Evolutionary conservation across 2,113 vertebrate species (phyloP), one percentile per base, ranked within the genome.

Genomic region (Gopherus evgoodei): DNA sequence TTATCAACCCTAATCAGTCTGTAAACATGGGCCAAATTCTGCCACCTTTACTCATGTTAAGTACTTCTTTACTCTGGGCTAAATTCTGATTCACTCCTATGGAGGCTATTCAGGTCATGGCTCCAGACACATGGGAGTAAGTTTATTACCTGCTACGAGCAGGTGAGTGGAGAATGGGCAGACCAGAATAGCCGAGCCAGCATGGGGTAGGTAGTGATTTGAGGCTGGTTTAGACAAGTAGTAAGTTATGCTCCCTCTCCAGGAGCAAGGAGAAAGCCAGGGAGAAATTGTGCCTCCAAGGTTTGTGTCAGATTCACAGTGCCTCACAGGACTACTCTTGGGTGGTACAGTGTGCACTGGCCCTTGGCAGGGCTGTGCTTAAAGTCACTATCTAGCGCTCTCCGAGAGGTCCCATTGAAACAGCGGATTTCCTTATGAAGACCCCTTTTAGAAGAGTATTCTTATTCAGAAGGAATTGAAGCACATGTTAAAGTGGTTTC

Each of bases 31-130:
- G 62, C 35, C 62, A 69, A 69, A 69, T 69, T n/a, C 62, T 69
- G 35, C 62, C 16, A n/a, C 31, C 35, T 19, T n/a, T 8, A n/a
- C 31, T 69, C 14, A 69, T n/a, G 62, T n/a, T n/a, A 69, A 31
- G 7, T 65, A 87, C 29, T 91, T 96, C 65, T 50, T 85, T 88
- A 27, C 62, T 92, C 91, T 87, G 83, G 94, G 87, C 27, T 56
- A 72, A 29, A 62, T 42, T 81, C 0, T 81, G 65, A 24, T 65
- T 79, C 14, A 92, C 31, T 29, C 52, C 80, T 88, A 42, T 76
- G 11, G 22, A 65, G 52, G 5, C n/a, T 65, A 76, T 44, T 24
- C 89, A 35, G 5, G 35, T 65, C 24, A 17, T 93, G 82, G 8
- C 79, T 53, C 38, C 62, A 93, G 10, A 1, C 86, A 57, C 59